A percentile compares a stretch with the other conserved stretches of the same genome.
Evolutionary conservation across 2,113 vertebrate species (phyloP).

Genomic region (Pterocles gutturalis): DNA sequence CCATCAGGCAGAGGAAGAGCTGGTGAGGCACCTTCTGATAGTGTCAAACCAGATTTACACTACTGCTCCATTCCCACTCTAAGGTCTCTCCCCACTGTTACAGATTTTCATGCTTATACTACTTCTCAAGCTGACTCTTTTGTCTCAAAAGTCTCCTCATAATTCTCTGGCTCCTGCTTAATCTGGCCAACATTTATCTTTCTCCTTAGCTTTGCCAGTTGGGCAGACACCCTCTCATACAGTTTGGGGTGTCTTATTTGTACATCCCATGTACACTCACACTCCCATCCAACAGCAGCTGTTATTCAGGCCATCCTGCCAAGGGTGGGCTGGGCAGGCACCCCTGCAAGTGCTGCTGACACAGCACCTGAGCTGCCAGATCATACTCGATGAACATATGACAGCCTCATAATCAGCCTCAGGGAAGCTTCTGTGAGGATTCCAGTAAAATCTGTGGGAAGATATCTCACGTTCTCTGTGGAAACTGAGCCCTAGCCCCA

Average conservation of each 20-base stretch:
- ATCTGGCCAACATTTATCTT: background rate
- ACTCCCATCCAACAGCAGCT: background rate
- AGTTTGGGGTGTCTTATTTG: background rate
- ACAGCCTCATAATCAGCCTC: background rate
- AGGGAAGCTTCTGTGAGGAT: background rate
- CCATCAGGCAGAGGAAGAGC: background rate
- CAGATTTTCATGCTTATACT: background rate
- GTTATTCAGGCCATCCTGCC: background rate
- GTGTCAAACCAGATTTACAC: background rate
- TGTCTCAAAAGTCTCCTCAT: background rate
- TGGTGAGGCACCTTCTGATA: background rate
- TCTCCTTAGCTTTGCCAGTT: background rate
- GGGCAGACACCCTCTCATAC: background rate
- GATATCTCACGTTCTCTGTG: background rate
- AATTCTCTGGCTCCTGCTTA: background rate
- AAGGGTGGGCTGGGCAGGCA: background rate
- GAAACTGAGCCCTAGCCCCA: background rate
- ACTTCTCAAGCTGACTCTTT: background rate
- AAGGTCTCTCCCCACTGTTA: background rate
- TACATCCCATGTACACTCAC: background rate
- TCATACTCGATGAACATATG: background rate
- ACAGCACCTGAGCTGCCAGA: background rate
- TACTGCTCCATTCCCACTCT: background rate
- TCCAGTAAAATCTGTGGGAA: background rate
- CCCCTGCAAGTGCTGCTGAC: background rate